A percentile compares a stretch with the other conserved stretches of the same genome.
Evolutionary conservation across 2,888 invertebrate species (phyloP).

Genomic region (Synergus umbraculus): DNA sequence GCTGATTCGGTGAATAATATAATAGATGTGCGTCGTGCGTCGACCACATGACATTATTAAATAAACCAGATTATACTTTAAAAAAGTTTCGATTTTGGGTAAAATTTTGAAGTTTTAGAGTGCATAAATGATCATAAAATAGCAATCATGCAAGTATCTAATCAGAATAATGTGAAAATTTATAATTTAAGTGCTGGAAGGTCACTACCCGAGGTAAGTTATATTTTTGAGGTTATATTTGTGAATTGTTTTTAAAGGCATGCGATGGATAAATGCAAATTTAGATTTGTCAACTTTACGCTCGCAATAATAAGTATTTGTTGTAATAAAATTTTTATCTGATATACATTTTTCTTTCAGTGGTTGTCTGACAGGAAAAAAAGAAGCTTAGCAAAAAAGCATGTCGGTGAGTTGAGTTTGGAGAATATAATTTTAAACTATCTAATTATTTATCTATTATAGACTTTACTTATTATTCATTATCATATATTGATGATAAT

Average conservation of each 20-base stretch:
- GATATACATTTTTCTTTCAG: conserved; percentile 78
- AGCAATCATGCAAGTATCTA: conserved; percentile 91
- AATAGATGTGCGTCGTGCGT: too few species aligned
- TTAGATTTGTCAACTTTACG: too few species aligned
- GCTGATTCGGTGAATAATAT: too few species aligned
- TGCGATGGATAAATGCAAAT: too few species aligned
- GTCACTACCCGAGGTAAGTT: conserved; percentile 95
- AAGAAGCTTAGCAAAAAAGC: conserved; percentile 89
- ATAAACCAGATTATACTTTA: too few species aligned
- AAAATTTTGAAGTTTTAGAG: not conserved
- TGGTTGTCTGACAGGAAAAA: conserved; percentile 93
- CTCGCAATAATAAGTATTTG: too few species aligned
- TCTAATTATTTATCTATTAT: not conserved
- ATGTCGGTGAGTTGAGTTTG: conserved; percentile 81
- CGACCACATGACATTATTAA: too few species aligned
- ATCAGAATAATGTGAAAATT: conserved; percentile 97
- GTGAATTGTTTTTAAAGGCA: conserved; percentile 7
- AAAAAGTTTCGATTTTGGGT: not conserved
- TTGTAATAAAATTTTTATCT: not conserved
- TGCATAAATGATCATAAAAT: conserved; percentile 29
- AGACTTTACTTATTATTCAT: not conserved
- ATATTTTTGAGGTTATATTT: conserved; percentile 45
- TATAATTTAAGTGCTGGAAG: conserved; percentile 98
- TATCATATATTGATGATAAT: conserved; percentile 27
- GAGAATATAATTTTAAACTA: not conserved